These are phyloP conservation scores for Tenebrosternarchus preto DNA, from an alignment of 2,113 vertebrate species.

Conservation along the genomic window DNA sequence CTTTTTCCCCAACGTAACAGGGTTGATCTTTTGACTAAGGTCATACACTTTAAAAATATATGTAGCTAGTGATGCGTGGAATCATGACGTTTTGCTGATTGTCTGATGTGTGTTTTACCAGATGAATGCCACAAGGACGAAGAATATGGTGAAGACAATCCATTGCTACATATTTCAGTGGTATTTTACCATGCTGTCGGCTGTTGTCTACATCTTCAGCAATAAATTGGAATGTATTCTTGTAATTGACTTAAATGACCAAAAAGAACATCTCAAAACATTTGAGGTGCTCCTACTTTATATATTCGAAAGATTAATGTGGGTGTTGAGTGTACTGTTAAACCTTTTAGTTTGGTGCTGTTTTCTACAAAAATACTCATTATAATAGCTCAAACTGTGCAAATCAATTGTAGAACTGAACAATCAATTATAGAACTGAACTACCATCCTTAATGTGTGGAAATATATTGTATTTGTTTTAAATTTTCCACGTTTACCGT, in stretches of 20 bases:
- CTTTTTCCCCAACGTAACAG: no score
- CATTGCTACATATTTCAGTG: no score
- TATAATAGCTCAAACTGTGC: conserved; percentile 1
- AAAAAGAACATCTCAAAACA: conserved; percentile 23
- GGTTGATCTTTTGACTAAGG: background rate
- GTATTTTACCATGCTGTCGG: background rate
- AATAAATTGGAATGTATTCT: conserved; percentile 33
- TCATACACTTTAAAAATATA: background rate
- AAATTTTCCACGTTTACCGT: background rate
- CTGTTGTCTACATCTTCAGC: background rate
- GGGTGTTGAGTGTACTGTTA: background rate
- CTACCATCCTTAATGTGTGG: background rate
- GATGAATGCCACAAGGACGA: conserved; percentile 50
- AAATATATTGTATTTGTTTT: background rate
- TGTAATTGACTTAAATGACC: conserved; percentile 38
- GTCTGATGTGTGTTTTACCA: conserved; percentile 45
- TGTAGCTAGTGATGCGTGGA: background rate
- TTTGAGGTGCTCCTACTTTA: background rate
- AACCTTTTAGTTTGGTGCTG: background rate
- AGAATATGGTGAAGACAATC: conserved; percentile 46
- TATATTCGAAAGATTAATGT: background rate
- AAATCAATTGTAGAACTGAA: background rate
- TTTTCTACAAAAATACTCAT: conserved; percentile 32
- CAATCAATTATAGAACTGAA: background rate
- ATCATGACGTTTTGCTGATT: background rate